A percentile compares a stretch with the other conserved stretches of the same genome.
These are phyloP conservation scores for Ciona savignyi DNA, from an alignment of 23 tunicate species.

Conservation along the genomic window DNA sequence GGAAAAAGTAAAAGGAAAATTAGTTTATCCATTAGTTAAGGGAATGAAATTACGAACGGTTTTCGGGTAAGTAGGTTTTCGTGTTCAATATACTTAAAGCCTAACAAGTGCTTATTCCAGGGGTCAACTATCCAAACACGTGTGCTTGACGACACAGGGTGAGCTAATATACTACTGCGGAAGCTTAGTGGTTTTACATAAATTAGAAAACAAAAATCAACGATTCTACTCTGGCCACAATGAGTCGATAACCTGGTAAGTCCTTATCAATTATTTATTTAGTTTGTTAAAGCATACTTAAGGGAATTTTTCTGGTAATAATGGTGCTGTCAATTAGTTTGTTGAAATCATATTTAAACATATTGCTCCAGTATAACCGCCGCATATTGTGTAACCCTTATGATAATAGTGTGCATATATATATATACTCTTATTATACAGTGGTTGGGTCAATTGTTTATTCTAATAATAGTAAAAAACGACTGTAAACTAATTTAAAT, in stretches of 20 bases:
- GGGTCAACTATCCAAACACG: conserved; percentile 1
- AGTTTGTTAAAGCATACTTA: too few species aligned
- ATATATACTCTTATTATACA: too few species aligned
- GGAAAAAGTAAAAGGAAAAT: neutral
- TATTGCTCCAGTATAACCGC: too few species aligned
- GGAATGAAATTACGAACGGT: neutral
- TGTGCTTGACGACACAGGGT: conserved; percentile 2
- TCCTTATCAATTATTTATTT: too few species aligned
- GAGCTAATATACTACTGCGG: conserved; percentile 7
- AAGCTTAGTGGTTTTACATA: conserved; percentile 8
- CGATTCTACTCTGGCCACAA: conserved; percentile 22
- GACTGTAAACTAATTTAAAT: too few species aligned
- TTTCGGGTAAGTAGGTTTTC: neutral
- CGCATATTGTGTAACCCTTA: too few species aligned
- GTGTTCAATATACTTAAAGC: neutral
- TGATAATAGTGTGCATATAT: too few species aligned
- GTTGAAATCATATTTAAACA: too few species aligned
- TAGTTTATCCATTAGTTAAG: neutral
- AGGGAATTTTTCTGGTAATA: too few species aligned
- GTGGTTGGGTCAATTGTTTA: too few species aligned
- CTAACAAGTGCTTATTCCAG: conserved; percentile 1
- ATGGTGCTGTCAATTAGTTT: too few species aligned
- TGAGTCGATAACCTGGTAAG: conserved; percentile 16
- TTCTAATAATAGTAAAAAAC: too few species aligned
- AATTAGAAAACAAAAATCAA: conserved; percentile 4